Conservation (phyloP, 2,888 invertebrate genomes). For the Drosophila pegasa region DNA sequence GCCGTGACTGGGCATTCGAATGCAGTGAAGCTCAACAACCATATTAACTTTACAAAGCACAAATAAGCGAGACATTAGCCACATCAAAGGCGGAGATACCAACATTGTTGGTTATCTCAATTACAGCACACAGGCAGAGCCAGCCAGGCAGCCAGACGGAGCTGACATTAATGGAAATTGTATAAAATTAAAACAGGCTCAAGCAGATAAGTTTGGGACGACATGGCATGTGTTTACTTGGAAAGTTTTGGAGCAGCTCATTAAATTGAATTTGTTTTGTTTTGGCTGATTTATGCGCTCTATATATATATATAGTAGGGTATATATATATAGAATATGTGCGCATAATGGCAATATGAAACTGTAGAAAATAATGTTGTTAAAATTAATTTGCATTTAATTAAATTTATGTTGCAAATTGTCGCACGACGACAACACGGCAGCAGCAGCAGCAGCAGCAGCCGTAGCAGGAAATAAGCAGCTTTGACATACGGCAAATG, state of each 20-base stretch:
- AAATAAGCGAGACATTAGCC: conserved; percentile 1
- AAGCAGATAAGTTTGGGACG: conserved; percentile 1
- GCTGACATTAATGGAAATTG: conserved; percentile 6
- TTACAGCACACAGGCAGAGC: not conserved
- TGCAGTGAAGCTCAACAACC: not conserved
- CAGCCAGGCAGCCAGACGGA: not conserved
- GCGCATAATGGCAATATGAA: conserved; percentile 10
- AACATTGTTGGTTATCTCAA: not conserved
- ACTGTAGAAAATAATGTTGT: conserved; percentile 33
- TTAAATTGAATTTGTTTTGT: conserved; percentile 14
- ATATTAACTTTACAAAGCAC: not conserved
- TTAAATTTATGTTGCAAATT: conserved; percentile 62
- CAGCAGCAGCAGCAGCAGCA: conserved; percentile 17
- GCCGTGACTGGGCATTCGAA: not conserved
- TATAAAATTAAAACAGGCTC: conserved; percentile 11
- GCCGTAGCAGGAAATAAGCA: conserved; percentile 30
- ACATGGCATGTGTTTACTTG: conserved; percentile 26
- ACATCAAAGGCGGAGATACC: conserved; percentile 21
- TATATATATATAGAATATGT: not conserved
- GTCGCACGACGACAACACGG: conserved; percentile 17
- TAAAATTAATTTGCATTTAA: conserved; percentile 63
- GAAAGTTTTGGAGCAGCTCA: conserved; percentile 8
- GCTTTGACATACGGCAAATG: conserved; percentile 44
- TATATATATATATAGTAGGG: too few species aligned
- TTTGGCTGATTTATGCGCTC: conserved; percentile 9